Evolutionary conservation across 2,797 vertebrate species (phyloP).

Genomic region (Liasis olivaceus): DNA sequence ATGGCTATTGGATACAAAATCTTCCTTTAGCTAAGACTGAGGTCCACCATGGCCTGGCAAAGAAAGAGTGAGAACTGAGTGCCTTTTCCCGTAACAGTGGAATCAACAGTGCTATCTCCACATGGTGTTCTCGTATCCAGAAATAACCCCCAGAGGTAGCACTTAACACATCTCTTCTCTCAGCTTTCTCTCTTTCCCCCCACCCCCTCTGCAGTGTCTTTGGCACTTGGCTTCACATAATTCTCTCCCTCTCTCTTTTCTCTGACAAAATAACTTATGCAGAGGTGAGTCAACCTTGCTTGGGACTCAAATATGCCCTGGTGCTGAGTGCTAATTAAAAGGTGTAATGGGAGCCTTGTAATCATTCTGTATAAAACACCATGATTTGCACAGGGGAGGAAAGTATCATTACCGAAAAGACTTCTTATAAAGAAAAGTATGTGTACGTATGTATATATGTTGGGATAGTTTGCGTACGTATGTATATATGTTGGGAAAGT

Average conservation of each 20-base stretch:
- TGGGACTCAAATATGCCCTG: rapidly evolving
- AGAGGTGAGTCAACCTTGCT: conserved; percentile 22
- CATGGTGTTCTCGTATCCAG: conserved; percentile 19
- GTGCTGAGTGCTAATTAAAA: background rate
- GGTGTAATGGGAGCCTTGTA: background rate
- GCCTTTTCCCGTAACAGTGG: background rate
- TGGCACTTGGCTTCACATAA: background rate
- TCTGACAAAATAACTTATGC: background rate
- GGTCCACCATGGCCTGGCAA: background rate
- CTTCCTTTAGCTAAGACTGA: rapidly evolving
- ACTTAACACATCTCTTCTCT: rapidly evolving
- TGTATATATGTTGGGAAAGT: background rate
- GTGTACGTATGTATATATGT: background rate
- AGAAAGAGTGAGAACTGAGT: background rate
- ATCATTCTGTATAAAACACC: background rate
- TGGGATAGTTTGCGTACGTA: background rate
- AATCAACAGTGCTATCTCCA: background rate
- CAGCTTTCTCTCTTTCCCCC: background rate
- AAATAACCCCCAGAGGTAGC: background rate
- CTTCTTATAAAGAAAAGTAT: background rate
- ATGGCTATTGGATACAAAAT: background rate
- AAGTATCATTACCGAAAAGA: background rate
- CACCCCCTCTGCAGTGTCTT: background rate
- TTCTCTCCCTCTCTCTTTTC: background rate
- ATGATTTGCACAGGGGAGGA: background rate